Conservation (phyloP, 2,888 invertebrate species). For the Nephrotoma guestfalica region DNA sequence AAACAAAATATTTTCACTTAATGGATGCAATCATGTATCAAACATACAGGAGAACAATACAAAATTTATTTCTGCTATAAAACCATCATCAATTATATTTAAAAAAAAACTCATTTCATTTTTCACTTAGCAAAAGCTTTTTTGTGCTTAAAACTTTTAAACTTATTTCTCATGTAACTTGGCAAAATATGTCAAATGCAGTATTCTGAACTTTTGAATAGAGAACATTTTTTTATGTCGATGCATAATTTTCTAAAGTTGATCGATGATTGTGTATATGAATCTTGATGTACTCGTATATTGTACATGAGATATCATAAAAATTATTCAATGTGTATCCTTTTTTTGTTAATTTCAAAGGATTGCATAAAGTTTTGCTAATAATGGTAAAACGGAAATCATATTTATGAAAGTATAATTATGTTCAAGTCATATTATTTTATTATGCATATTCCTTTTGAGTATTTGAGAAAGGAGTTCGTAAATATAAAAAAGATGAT, state of each 20-base stretch:
- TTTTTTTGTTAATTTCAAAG: neutral
- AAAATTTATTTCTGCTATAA: neutral
- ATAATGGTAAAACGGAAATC: neutral
- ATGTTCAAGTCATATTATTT: neutral
- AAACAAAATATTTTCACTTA: neutral
- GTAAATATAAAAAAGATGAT: neutral
- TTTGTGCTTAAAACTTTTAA: neutral
- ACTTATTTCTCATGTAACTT: neutral
- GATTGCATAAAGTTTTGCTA: neutral
- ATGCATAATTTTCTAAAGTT: neutral
- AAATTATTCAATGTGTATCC: neutral
- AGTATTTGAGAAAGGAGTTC: neutral
- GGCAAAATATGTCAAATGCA: neutral
- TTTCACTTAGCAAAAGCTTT: neutral
- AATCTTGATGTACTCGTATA: neutral
- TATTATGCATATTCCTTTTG: neutral
- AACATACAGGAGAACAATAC: neutral
- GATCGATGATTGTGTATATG: neutral
- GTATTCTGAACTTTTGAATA: neutral
- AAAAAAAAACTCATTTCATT: neutral
- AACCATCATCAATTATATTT: neutral
- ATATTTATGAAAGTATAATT: neutral
- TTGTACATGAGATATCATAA: too few relatives aligned
- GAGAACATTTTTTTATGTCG: neutral
- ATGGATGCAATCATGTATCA: neutral